A percentile compares a stretch with the other conserved stretches of the same genome.
Conservation (phyloP, 2,113 vertebrate genomes). For the Megaptera novaeangliae region DNA sequence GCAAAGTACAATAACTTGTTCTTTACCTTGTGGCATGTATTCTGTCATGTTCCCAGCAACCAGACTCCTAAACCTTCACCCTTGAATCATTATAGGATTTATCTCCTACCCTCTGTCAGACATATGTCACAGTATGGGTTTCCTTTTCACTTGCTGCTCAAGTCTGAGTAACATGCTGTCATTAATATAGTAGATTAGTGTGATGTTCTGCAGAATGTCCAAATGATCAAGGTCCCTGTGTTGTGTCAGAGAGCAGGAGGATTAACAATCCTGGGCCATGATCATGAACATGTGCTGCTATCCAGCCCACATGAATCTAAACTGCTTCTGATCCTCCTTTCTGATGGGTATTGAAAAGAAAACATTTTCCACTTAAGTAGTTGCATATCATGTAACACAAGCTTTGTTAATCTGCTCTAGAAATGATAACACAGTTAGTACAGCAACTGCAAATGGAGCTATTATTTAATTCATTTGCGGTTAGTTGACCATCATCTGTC, state of each 20-base stretch:
- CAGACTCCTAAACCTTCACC: neutral
- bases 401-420: neutral
- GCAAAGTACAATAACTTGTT: neutral
- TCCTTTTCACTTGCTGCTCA: neutral
- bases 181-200: neutral
- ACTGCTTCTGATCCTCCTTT: neutral
- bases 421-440: neutral
- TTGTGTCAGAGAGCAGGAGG: neutral
- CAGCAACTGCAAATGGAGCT: neutral
- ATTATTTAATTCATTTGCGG: neutral
- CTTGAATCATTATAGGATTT: neutral
- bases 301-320: neutral
- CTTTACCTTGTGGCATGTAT: neutral
- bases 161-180: neutral
- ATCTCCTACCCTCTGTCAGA: neutral
- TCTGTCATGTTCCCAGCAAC: neutral
- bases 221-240: neutral
- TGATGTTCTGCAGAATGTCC: neutral
- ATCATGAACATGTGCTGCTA: neutral
- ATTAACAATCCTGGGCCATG: neutral
- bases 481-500: neutral
- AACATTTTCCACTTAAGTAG: neutral
- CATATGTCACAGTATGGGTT: neutral
- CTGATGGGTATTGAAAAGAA: neutral
- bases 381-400: neutral